A percentile compares a stretch with the other conserved stretches of the same genome.
Conservation (phyloP, 2,113 vertebrate genomes). For the Brachypteracias leptosomus region DNA sequence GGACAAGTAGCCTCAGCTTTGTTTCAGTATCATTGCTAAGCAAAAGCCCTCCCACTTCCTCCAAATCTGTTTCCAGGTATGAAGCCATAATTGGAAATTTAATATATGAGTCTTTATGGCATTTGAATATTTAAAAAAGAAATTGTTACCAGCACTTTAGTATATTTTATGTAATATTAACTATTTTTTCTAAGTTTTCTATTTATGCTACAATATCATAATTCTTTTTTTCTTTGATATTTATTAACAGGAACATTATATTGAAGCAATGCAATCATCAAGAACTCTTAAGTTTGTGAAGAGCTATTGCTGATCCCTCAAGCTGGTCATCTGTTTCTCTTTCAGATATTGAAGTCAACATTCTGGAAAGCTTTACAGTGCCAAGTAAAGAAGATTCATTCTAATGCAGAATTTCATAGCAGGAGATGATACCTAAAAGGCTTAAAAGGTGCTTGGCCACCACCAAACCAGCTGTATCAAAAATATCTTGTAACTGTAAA, state of each 20-base stretch:
- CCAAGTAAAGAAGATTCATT: neutral
- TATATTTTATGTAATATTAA: neutral
- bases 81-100: neutral
- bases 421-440: neutral
- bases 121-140: neutral
- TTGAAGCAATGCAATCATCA: neutral
- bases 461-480: neutral
- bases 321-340: slow-evolving; percentile 25
- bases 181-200: neutral
- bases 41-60: neutral
- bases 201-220: neutral
- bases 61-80: neutral
- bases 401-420: neutral
- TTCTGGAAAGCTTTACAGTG: neutral
- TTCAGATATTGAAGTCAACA: neutral
- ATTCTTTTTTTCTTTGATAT: neutral
- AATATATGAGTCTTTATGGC: neutral
- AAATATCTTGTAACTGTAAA: neutral
- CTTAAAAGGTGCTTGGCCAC: neutral
- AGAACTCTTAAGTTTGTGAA: neutral
- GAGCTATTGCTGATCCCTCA: slow-evolving; percentile 3
- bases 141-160: neutral
- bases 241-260: neutral
- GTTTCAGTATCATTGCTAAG: neutral
- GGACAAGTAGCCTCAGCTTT: neutral